Percentiles rank a stretch among this genome's conserved stretches.
These are phyloP conservation scores for Thereva nobilitata DNA, from an alignment of 2,888 invertebrate species.

Conservation along the genomic window DNA sequence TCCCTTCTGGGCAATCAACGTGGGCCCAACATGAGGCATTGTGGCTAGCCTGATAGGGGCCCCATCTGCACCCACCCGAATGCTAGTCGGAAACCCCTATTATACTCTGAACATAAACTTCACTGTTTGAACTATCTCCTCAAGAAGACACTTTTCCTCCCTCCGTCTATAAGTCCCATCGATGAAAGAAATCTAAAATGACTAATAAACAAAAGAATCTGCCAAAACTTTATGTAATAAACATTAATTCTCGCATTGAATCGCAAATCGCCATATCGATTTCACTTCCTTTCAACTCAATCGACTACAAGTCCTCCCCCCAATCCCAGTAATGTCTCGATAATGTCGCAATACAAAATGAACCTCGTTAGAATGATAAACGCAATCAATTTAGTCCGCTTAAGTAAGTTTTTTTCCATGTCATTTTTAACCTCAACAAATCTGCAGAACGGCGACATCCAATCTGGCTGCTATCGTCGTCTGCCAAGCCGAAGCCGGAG, in stretches of 20 bases:
- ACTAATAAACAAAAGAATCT: too few relatives aligned
- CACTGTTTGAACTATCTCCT: too few relatives aligned
- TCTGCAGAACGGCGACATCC: constrained; percentile 22
- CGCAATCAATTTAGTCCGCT: constrained; percentile 32
- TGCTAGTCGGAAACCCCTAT: too few relatives aligned
- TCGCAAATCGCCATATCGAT: constrained; percentile 4
- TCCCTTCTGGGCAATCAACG: too few relatives aligned
- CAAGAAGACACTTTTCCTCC: too few relatives aligned
- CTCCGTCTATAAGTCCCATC: too few relatives aligned
- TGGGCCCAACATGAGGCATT: too few relatives aligned
- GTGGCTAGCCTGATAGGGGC: too few relatives aligned
- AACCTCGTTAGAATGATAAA: constrained; percentile 34
- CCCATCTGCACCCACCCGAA: too few relatives aligned
- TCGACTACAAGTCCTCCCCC: constrained; percentile 9
- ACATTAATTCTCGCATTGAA: neutral
- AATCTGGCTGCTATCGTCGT: constrained; percentile 3
- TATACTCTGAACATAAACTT: too few relatives aligned
- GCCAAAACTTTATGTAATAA: too few relatives aligned
- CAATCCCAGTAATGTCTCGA: constrained; percentile 24
- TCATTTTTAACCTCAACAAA: constrained; percentile 29
- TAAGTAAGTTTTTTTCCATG: constrained; percentile 31
- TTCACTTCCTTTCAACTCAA: constrained; percentile 8
- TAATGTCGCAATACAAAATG: constrained; percentile 32
- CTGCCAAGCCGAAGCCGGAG: constrained; percentile 3
- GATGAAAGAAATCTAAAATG: too few relatives aligned